Evolutionary conservation across 2,888 invertebrate genomes (phyloP).

Genomic region (Agonopterix alstromeriana): DNA sequence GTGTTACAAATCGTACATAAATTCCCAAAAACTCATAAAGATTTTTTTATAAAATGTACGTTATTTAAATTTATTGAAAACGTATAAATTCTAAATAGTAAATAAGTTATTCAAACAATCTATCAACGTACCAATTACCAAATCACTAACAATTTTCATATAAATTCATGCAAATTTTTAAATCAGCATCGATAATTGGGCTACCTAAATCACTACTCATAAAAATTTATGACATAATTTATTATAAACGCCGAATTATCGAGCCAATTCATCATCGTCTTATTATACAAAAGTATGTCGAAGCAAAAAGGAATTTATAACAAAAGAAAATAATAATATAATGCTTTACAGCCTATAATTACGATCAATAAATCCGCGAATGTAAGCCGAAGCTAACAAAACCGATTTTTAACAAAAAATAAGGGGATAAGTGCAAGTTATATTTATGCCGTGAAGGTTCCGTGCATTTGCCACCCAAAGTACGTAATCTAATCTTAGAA

Average conservation of each 20-base stretch:
- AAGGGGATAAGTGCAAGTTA: too few relatives aligned
- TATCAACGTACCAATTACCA: not conserved
- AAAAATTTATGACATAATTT: conserved; percentile 17
- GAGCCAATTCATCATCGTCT: conserved; percentile 21
- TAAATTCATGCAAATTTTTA: conserved; percentile 7
- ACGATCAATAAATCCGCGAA: conserved; percentile 48
- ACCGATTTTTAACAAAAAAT: conserved; percentile 30
- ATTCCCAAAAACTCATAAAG: too few relatives aligned
- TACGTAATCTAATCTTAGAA: too few relatives aligned
- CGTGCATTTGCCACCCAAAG: too few relatives aligned
- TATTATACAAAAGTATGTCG: conserved; percentile 10
- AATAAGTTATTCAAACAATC: too few relatives aligned
- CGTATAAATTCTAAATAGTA: too few relatives aligned
- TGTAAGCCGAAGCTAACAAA: conserved; percentile 14
- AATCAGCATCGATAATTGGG: conserved; percentile 8
- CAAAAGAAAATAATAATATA: conserved; percentile 24
- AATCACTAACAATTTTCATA: conserved; percentile 8
- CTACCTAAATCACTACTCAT: conserved; percentile 11
- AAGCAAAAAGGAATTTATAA: conserved; percentile 2
- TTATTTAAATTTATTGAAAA: too few relatives aligned
- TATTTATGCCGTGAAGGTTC: too few relatives aligned
- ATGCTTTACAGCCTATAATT: conserved; percentile 48
- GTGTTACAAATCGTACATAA: too few relatives aligned
- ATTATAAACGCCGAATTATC: conserved; percentile 14
- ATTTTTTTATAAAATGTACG: too few relatives aligned